Evolutionary conservation across 2,888 invertebrate species (phyloP), one percentile per base, ranked within the genome.

Genomic region (Platycnemis pennipes): DNA sequence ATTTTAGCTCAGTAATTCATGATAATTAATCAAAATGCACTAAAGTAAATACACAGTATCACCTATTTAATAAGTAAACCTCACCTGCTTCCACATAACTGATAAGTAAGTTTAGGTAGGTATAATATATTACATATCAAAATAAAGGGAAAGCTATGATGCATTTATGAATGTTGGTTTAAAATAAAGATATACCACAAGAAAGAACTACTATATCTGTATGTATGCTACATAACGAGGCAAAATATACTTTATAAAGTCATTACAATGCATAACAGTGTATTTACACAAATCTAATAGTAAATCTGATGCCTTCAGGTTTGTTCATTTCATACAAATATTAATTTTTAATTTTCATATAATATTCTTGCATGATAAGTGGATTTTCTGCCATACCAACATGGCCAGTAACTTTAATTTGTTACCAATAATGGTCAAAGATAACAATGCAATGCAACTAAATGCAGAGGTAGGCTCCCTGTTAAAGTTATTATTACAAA

Each of bases 271-370:
- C n/a, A 46, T 87, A 87, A 87, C 44, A 45, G 46, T 87, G 87
- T 87, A 44, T 46, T 87, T 87, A 87, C 45, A 46, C 87, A 87
- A 87, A 87, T 87, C 87, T 87, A 87, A 87, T 87, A 87, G 87
- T 46, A 44, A 44, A 87, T 87, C 87, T 87, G 87, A 87, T 87
- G 87, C 87, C 87, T 87, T 87, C 44, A 87, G 87, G 87, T 87
- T n/a, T 87, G 77, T 87, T 87, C 45, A 87, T 87, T n/a, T 87
- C 87, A 87, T 46, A 87, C 26, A 87, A 87, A 87, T 46, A 87
- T 44, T 22, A 44, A 22, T 87, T 44, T 87, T n/a, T 46, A 87
- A 87, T 87, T 87, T 46, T 44, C 31, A 45, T 46, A 46, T 44
- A 87, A 46, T 87, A 87, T 87, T 46, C 45, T 87, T 26, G 87